Percentiles rank a stretch among this genome's conserved stretches.
Conservation (phyloP, 2,113 vertebrate genomes). For the Dicaeum eximium region DNA sequence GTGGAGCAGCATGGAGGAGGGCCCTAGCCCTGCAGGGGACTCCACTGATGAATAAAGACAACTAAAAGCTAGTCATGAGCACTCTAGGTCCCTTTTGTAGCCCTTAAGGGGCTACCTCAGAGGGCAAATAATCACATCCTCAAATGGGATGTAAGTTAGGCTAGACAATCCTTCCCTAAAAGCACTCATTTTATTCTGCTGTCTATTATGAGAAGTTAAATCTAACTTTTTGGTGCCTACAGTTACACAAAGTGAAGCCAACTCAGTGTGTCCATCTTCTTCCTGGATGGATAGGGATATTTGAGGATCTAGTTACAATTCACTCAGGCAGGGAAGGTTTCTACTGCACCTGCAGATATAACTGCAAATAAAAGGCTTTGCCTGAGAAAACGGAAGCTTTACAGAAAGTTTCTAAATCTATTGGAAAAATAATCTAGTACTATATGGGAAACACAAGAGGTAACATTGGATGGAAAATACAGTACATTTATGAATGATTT, state of each 20-base stretch:
- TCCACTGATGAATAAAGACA: background rate
- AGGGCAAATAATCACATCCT: background rate
- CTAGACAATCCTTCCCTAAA: background rate
- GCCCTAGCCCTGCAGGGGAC: background rate
- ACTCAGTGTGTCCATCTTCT: background rate
- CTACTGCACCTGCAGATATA: background rate
- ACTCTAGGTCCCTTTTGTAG: background rate
- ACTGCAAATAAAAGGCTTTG: background rate
- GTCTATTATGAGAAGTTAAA: background rate
- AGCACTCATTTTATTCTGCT: background rate
- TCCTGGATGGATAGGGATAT: background rate
- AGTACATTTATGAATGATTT: background rate
- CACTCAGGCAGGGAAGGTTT: background rate
- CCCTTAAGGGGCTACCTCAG: background rate
- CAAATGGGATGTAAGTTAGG: background rate
- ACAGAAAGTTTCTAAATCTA: background rate
- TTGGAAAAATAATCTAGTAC: background rate
- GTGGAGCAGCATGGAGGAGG: background rate
- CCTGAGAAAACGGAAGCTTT: background rate
- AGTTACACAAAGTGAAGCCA: background rate
- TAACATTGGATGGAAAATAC: background rate
- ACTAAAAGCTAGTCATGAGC: background rate
- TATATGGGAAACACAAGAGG: background rate
- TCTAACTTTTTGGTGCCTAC: background rate
- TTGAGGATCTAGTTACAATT: background rate